phyloP scores from a whole-genome alignment of 2,797 vertebrate species.

The Sciurus carolinensis region DNA sequence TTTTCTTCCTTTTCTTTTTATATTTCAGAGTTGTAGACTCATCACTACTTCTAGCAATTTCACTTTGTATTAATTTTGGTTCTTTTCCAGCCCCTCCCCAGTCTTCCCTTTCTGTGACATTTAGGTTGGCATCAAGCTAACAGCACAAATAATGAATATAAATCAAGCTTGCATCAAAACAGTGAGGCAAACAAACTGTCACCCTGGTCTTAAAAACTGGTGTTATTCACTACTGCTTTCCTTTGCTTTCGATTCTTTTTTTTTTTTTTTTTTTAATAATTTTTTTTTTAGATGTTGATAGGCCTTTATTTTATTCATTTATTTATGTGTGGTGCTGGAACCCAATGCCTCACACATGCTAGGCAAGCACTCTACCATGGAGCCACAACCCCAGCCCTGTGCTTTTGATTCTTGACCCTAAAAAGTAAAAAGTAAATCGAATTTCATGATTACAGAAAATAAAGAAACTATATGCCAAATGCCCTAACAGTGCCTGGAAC shows the following conservation, averaged over 20 bases:
- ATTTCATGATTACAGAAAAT: conserved; percentile 22
- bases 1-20: conserved; percentile 11
- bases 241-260: background rate
- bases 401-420: background rate
- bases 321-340: too few relatives aligned
- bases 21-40: conserved; percentile 47
- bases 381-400: background rate
- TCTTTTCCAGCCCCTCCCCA: background rate
- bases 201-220: conserved; percentile 5
- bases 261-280: too few relatives aligned
- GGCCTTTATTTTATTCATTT: too few relatives aligned
- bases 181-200: background rate
- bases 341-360: too few relatives aligned
- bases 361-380: too few relatives aligned
- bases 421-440: conserved; percentile 34
- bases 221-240: conserved; percentile 26
- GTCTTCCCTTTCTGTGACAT: conserved; percentile 48
- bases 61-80: conserved; percentile 36
- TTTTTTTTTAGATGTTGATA: too few relatives aligned
- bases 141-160: conserved; percentile 50
- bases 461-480: conserved; percentile 21
- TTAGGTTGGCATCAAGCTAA: conserved; percentile 49
- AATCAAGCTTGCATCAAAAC: conserved; percentile 48
- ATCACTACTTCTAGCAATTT: conserved; percentile 23
- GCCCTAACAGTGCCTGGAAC: background rate